Evolutionary conservation across 2,888 invertebrate genomes (phyloP).

Genomic region (Thumatha senex): DNA sequence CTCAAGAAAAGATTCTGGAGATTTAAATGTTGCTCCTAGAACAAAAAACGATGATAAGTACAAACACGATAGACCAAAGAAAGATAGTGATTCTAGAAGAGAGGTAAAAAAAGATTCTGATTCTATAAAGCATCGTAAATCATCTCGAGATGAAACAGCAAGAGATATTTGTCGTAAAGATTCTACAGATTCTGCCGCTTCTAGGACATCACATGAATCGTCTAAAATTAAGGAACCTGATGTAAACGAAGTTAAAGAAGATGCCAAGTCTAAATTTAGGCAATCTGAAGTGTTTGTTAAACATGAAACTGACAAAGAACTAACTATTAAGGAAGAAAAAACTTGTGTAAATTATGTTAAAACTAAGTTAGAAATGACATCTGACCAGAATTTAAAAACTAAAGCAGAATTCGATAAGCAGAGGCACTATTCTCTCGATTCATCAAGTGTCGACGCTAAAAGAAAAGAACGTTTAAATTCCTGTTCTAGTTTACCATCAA

Average conservation of each 20-base stretch:
- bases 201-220: conserved; percentile 74
- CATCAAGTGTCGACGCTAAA: conserved; percentile 72
- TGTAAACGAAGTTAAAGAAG: conserved; percentile 64
- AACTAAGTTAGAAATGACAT: conserved; percentile 45
- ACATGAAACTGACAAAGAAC: conserved; percentile 78
- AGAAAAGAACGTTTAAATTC: conserved; percentile 85
- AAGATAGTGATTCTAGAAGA: conserved; percentile 66
- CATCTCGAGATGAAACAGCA: conserved; percentile 70
- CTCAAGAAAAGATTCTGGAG: conserved; percentile 59
- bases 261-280: conserved; percentile 60
- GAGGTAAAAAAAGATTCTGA: conserved; percentile 60
- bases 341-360: conserved; percentile 43
- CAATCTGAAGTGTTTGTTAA: conserved; percentile 75
- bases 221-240: conserved; percentile 67
- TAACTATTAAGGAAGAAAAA: conserved; percentile 79
- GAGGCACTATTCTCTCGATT: conserved; percentile 77
- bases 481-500: conserved; percentile 84
- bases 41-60: conserved; percentile 77
- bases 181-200: conserved; percentile 77
- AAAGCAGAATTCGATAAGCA: conserved; percentile 70
- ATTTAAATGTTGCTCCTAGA: conserved; percentile 50
- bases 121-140: conserved; percentile 62
- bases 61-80: conserved; percentile 69
- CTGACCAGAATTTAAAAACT: conserved; percentile 46
- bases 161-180: conserved; percentile 75